Evolutionary conservation across 2,888 invertebrate genomes (phyloP).

Genomic region (Hipparchia semele): DNA sequence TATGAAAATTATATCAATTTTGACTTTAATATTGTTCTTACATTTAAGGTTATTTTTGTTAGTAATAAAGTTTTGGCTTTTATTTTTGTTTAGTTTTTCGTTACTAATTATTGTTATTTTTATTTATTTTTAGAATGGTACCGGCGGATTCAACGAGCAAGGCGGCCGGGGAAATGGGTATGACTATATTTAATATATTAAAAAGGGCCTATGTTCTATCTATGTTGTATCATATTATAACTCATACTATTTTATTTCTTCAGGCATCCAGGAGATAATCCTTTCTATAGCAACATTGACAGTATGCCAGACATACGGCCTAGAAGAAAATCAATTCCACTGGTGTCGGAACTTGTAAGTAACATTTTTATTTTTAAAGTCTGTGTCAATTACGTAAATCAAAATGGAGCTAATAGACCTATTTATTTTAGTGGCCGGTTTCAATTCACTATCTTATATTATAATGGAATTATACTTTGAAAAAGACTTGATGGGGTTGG

Average conservation of each 20-base stretch:
- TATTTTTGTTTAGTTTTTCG: conserved; percentile 56
- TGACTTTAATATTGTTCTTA: conserved; percentile 43
- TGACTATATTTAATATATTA: conserved; percentile 58
- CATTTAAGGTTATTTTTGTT: conserved; percentile 49
- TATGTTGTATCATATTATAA: background rate
- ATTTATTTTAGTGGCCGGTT: conserved; percentile 64
- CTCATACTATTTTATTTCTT: conserved; percentile 46
- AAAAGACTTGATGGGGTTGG: conserved; percentile 33
- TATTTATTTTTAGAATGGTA: conserved; percentile 93
- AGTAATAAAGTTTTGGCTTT: conserved; percentile 63
- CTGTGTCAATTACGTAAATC: conserved; percentile 34
- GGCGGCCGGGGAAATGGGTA: conserved; percentile 92
- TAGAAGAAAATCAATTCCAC: conserved; percentile 97
- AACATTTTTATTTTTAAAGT: conserved; percentile 36
- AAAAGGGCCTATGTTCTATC: background rate
- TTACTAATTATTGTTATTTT: conserved; percentile 72
- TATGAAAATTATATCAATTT: conserved; percentile 48
- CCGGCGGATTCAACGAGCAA: conserved; percentile 90
- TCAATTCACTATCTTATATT: conserved; percentile 62
- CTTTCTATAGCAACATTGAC: conserved; percentile 99
- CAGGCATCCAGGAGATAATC: conserved; percentile 97
- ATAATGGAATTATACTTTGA: conserved; percentile 19
- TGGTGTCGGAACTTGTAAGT: conserved; percentile 99
- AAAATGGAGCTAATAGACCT: conserved; percentile 61
- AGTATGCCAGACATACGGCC: conserved; percentile 99